phyloP scores from a whole-genome alignment of 2,797 vertebrate genomes.

The Coregonus sp. region DNA sequence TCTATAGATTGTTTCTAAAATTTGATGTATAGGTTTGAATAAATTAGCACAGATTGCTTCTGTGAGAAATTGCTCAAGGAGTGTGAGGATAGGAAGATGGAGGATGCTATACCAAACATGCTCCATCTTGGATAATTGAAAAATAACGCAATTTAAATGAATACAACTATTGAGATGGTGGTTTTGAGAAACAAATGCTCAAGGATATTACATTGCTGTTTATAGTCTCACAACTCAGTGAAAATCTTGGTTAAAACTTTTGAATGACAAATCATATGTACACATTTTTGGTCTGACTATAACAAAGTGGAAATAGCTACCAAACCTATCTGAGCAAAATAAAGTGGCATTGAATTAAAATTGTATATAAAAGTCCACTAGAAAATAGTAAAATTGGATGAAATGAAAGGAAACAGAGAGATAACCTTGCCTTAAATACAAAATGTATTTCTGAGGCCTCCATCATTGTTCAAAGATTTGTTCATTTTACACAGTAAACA shows the following conservation, averaged over 20 bases:
- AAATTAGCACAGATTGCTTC: constrained; percentile 42
- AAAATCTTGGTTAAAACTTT: background rate
- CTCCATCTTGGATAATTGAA: constrained; percentile 12
- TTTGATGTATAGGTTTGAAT: constrained; percentile 46
- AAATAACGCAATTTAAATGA: background rate
- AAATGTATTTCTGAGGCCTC: background rate
- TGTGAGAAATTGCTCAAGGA: constrained; percentile 20
- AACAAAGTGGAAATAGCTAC: background rate
- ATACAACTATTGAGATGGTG: background rate
- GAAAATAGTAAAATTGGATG: background rate
- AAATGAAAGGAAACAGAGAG: background rate
- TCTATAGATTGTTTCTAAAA: constrained; percentile 47
- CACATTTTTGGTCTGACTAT: background rate
- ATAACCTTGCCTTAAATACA: background rate
- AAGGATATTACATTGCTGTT: background rate
- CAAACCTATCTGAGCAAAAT: background rate
- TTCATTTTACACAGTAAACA: background rate
- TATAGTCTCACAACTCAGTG: background rate
- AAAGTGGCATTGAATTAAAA: background rate
- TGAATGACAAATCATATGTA: background rate
- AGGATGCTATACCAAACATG: constrained; percentile 19
- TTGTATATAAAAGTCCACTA: background rate
- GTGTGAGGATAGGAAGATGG: constrained; percentile 15
- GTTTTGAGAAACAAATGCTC: background rate
- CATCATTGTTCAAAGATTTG: background rate